Evolutionary conservation across 2,888 invertebrate genomes (phyloP), one percentile per base, ranked within the genome.

Genomic region (Nomada flava): DNA sequence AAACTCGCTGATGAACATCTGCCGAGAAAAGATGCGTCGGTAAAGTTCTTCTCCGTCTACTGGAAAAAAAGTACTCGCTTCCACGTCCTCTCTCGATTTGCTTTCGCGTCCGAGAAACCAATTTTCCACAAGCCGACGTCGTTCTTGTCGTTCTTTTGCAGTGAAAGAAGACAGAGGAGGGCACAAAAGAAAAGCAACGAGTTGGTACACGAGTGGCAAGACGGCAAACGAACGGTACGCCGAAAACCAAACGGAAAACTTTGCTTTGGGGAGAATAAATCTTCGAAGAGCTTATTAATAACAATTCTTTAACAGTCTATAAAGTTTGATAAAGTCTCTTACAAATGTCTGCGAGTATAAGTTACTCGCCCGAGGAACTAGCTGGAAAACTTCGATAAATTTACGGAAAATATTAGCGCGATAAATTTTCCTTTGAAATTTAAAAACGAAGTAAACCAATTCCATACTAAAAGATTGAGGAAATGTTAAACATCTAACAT

Each of bases 81-180:
- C 76, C 59, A 42, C 77, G 73, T 84, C 70, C 82, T 76, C 79
- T 69, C 83, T 77, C 86, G 86, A 86, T 87, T 85, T 86, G 84
- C 86, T 86, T 86, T 67, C 71, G 79, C 82, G 82, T 77, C 73
- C 71, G 78, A 76, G 86, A 83, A 87, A 87, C 82, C 87, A 87
- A 87, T 87, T 87, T 84, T 83, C 86, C 78, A 79, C 82, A 82
- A 79, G 75, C 80, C 86, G 72, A 69, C 71, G 81, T 76, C 82
- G 69, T 78, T 83, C 83, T 71, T 72, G 76, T 72, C 82, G 76
- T 83, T 85, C 86, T 72, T 82, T 77, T 71, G 76, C 76, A 77
- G 55, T 10, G 64, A 53, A 64, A 76, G 47, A 81, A 73, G 70
- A 64, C 72, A 55, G 70, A 23, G 20, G 53, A 13, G 50, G 60